Evolutionary conservation across 2,797 vertebrate species (phyloP).

Genomic region (Pantherophis alleghaniensis): DNA sequence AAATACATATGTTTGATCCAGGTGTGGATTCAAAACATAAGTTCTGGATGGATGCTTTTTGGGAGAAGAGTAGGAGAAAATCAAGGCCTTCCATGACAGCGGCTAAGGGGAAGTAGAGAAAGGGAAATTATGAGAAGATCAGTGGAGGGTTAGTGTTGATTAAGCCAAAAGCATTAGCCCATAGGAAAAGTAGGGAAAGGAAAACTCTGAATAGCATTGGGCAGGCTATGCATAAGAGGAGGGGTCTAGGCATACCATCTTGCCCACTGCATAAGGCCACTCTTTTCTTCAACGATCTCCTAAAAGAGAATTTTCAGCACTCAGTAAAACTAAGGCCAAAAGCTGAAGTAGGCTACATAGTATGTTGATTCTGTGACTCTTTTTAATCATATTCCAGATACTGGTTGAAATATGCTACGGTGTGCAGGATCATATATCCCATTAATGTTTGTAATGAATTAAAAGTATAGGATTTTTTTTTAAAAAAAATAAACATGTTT

Average conservation of each 20-base stretch:
- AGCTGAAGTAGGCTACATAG: background rate
- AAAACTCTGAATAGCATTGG: background rate
- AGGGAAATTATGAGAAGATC: background rate
- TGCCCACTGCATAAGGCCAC: background rate
- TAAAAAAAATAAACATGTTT: background rate
- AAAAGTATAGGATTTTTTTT: background rate
- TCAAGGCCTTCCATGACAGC: background rate
- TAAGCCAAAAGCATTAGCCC: background rate
- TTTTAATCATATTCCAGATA: background rate
- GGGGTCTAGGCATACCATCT: background rate
- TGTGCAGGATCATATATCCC: background rate
- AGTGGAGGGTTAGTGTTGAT: background rate
- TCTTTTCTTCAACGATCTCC: background rate
- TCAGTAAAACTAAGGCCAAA: background rate
- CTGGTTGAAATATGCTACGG: background rate
- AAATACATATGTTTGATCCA: background rate
- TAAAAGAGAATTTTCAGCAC: background rate
- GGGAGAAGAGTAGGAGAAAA: background rate
- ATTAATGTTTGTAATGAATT: background rate
- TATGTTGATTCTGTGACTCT: background rate
- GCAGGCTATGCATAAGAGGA: background rate
- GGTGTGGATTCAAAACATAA: background rate
- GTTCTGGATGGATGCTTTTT: background rate
- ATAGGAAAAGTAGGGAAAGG: background rate
- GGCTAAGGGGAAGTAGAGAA: background rate